Evolutionary conservation across 2,113 vertebrate species (phyloP).

Genomic region (Odontesthes bonariensis): DNA sequence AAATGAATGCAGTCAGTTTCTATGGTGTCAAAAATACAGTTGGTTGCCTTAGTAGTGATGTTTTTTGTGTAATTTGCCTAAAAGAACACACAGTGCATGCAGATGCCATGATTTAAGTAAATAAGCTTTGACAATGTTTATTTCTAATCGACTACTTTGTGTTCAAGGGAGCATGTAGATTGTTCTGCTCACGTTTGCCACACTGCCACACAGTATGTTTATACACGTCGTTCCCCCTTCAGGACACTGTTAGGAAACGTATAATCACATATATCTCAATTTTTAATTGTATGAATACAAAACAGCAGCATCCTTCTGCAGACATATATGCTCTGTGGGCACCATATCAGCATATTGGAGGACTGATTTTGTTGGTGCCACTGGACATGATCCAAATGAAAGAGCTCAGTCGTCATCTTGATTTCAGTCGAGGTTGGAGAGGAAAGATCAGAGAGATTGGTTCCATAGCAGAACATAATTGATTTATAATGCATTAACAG

Average conservation of each 20-base stretch:
- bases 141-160: background rate
- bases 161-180: background rate
- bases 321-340: background rate
- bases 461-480: conserved; percentile 71
- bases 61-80: background rate
- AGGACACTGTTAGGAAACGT: background rate
- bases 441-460: conserved; percentile 52
- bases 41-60: background rate
- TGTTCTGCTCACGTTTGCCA: background rate
- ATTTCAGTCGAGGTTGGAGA: conserved; percentile 54
- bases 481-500: conserved; percentile 73
- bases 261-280: background rate
- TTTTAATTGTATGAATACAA: conserved; percentile 8
- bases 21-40: background rate
- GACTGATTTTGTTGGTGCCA: background rate
- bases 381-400: conserved; percentile 40
- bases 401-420: conserved; percentile 49
- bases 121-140: background rate
- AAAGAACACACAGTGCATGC: background rate
- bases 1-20: background rate
- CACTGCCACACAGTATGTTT: background rate
- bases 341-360: background rate
- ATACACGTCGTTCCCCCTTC: background rate
- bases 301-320: background rate
- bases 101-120: background rate